Percentiles rank a stretch among this genome's conserved stretches.
Conservation (phyloP, 2,888 invertebrate genomes). For the Panorpa germanica region DNA sequence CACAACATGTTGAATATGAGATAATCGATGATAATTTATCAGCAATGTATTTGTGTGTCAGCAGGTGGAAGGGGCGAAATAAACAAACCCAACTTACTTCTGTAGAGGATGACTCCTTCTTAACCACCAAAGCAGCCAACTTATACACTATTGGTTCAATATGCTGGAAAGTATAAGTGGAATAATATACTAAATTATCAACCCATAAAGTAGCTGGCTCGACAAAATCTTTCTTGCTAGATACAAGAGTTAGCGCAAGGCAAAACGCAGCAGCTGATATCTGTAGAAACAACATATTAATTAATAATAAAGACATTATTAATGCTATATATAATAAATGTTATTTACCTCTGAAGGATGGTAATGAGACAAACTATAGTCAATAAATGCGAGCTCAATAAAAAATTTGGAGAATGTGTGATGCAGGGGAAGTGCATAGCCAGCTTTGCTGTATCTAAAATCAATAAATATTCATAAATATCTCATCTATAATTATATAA, state of each 20-base stretch:
- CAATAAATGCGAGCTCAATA: constrained; percentile 64
- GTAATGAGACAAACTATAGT: constrained; percentile 60
- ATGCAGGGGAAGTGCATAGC: constrained; percentile 37
- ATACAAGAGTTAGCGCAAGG: constrained; percentile 20
- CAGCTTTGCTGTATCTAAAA: constrained; percentile 37
- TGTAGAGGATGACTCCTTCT: too few relatives aligned
- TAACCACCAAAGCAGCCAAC: constrained; percentile 53
- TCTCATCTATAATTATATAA: constrained; percentile 2
- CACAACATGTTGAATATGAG: too few relatives aligned
- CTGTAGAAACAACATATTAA: constrained; percentile 13
- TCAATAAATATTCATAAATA: constrained; percentile 10
- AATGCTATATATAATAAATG: constrained; percentile 21
- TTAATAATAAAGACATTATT: constrained; percentile 1
- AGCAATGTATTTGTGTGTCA: too few relatives aligned
- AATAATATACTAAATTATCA: constrained; percentile 53
- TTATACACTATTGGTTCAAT: constrained; percentile 46
- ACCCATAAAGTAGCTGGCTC: constrained; percentile 42
- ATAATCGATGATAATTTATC: too few relatives aligned
- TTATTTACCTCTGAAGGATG: constrained; percentile 73
- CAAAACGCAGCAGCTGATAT: constrained; percentile 22
- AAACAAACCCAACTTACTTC: too few relatives aligned
- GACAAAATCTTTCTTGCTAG: constrained; percentile 20
- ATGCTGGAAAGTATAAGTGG: constrained; percentile 48
- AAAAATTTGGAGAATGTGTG: constrained; percentile 83
- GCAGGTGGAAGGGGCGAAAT: too few relatives aligned